Conservation (phyloP, 2,888 invertebrate genomes). For the Rutpela maculata region DNA sequence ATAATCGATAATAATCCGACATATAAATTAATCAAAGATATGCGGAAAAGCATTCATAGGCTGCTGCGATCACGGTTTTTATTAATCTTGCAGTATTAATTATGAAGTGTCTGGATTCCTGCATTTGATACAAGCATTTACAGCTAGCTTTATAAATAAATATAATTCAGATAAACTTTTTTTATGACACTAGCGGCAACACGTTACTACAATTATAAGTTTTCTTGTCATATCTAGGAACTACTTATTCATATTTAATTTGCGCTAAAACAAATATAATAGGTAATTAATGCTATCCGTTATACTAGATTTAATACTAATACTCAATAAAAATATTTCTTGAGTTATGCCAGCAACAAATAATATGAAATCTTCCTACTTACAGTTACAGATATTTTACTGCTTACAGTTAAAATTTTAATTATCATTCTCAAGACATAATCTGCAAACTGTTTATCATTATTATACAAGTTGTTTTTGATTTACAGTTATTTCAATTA, state of each 20-base stretch:
- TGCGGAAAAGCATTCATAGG: too few relatives aligned
- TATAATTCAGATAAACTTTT: too few relatives aligned
- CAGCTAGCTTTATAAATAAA: too few relatives aligned
- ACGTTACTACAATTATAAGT: too few relatives aligned
- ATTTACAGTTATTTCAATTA: background rate
- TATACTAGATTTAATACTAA: background rate
- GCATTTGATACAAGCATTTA: too few relatives aligned
- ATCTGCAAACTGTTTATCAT: background rate
- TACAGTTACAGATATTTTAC: background rate
- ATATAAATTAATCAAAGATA: too few relatives aligned
- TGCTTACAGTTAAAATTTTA: background rate
- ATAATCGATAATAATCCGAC: too few relatives aligned
- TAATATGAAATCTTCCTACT: background rate
- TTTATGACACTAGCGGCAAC: too few relatives aligned
- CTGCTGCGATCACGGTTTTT: too few relatives aligned
- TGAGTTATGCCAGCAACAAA: background rate
- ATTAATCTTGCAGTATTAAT: too few relatives aligned
- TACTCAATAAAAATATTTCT: background rate
- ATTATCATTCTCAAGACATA: background rate
- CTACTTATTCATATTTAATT: background rate
- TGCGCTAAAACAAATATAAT: background rate
- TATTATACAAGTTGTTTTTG: background rate
- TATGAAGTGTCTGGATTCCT: too few relatives aligned
- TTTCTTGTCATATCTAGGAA: too few relatives aligned
- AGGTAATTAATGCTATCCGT: background rate